Conservation (phyloP, 2,888 invertebrate species). For the Xestia c-nigrum region DNA sequence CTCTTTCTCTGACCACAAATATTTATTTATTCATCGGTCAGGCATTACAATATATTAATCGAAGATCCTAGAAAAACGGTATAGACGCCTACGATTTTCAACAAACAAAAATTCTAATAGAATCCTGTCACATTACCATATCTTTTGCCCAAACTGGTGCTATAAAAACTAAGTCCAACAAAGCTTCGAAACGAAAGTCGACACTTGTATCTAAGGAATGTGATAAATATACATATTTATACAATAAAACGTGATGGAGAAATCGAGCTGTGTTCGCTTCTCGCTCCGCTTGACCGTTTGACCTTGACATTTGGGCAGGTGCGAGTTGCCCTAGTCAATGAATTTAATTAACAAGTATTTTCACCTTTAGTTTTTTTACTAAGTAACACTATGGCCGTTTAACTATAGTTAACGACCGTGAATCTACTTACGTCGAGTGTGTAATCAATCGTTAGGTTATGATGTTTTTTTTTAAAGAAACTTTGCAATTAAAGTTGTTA, state of each 20-base stretch:
- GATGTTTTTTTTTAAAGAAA: constrained; percentile 19
- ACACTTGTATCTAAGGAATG: constrained; percentile 74
- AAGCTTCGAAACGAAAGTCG: constrained; percentile 68
- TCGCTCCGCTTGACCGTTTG: constrained; percentile 76
- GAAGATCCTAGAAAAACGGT: constrained; percentile 56
- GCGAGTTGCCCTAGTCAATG: constrained; percentile 59
- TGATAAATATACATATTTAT: constrained; percentile 78
- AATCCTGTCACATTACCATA: constrained; percentile 66
- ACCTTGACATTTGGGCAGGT: constrained; percentile 84
- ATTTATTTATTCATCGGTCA: constrained; percentile 36
- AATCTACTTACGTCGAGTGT: constrained; percentile 22
- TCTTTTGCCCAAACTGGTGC: constrained; percentile 67
- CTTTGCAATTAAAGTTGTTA: constrained; percentile 18
- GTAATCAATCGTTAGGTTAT: constrained; percentile 21
- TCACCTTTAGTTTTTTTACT: constrained; percentile 41
- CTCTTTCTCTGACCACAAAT: constrained; percentile 16
- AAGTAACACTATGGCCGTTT: constrained; percentile 7
- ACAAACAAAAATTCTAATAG: constrained; percentile 56
- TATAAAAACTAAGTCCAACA: constrained; percentile 62
- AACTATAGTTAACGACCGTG: constrained; percentile 33
- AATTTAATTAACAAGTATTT: constrained; percentile 65
- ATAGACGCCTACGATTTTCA: constrained; percentile 52
- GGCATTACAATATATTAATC: constrained; percentile 43
- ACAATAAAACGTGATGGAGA: constrained; percentile 81
- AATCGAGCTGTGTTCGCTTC: constrained; percentile 76